Percentiles rank a stretch among this genome's conserved stretches.
phyloP scores from a whole-genome alignment of 35 echinoderm and acorn worm genomes.

The Strongylocentrotus purpuratus region DNA sequence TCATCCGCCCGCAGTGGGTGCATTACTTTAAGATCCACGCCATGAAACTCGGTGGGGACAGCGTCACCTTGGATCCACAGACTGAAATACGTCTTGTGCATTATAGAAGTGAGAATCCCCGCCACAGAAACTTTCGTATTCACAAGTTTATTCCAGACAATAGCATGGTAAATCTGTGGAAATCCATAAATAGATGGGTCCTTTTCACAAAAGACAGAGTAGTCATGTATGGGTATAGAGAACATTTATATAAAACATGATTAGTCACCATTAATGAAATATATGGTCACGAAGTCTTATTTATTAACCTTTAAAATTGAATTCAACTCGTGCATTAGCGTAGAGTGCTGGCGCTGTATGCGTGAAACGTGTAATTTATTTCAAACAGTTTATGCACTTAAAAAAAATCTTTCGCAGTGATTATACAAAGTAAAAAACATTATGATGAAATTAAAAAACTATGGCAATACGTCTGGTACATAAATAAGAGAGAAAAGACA shows the following conservation, averaged over 20 bases:
- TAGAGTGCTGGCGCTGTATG: no score
- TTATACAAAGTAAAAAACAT: no score
- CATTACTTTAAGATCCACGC: slow-evolving; percentile 96
- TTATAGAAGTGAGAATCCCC: slow-evolving; percentile 86
- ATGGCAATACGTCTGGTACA: no score
- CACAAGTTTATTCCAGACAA: slow-evolving; percentile 68
- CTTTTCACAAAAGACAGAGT: not conserved
- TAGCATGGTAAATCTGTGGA: slow-evolving; percentile 80
- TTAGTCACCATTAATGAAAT: not conserved
- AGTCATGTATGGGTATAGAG: not conserved
- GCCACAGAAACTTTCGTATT: slow-evolving; percentile 75
- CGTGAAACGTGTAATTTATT: no score
- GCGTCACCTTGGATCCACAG: slow-evolving; percentile 73
- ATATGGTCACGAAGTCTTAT: no score
- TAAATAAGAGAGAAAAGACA: no score
- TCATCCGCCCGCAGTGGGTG: slow-evolving; percentile 69
- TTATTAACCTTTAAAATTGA: no score
- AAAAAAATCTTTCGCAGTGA: no score
- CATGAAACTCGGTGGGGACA: slow-evolving; percentile 88
- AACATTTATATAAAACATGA: slow-evolving; percentile 1
- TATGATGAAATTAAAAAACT: no score
- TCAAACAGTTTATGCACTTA: no score
- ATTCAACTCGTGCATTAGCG: no score
- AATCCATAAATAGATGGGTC: slow-evolving; percentile 56
- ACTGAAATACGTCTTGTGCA: slow-evolving; percentile 81